These are phyloP conservation scores for Sorex maritimensis DNA, from an alignment of 2,797 vertebrate species.

Conservation along the genomic window DNA sequence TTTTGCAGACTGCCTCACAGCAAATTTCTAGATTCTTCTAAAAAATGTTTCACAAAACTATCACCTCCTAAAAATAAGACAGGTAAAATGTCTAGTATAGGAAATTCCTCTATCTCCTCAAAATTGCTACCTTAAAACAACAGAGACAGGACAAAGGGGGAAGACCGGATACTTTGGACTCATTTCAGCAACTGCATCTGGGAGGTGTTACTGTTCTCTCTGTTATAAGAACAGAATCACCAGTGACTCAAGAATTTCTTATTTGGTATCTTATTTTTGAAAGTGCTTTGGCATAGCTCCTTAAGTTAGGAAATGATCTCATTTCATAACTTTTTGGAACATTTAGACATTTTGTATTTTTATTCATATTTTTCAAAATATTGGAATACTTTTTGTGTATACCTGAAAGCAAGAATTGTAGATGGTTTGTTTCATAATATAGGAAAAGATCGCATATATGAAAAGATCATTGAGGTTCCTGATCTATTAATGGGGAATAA, in stretches of 20 bases:
- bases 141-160: neutral
- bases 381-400: neutral
- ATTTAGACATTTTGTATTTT: neutral
- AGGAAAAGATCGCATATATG: neutral
- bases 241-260: neutral
- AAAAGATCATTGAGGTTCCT: neutral
- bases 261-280: neutral
- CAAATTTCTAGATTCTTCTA: neutral
- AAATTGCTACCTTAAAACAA: neutral
- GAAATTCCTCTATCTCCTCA: neutral
- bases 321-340: neutral
- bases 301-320: conserved; percentile 12
- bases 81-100: neutral
- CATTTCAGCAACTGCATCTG: conserved; percentile 2
- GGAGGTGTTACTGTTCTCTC: neutral
- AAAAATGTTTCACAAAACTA: conserved; percentile 28
- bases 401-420: neutral
- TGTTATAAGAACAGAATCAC: neutral
- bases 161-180: neutral
- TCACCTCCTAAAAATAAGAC: conserved; percentile 50
- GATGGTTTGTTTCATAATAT: neutral
- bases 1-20: neutral
- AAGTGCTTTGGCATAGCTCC: conserved; percentile 14
- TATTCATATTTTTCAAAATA: conserved; percentile 27
- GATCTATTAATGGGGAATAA: neutral